Evolutionary conservation across 1,140 invertebrate genomes (phyloP).

Genomic region (Drosophila suzukii): DNA sequence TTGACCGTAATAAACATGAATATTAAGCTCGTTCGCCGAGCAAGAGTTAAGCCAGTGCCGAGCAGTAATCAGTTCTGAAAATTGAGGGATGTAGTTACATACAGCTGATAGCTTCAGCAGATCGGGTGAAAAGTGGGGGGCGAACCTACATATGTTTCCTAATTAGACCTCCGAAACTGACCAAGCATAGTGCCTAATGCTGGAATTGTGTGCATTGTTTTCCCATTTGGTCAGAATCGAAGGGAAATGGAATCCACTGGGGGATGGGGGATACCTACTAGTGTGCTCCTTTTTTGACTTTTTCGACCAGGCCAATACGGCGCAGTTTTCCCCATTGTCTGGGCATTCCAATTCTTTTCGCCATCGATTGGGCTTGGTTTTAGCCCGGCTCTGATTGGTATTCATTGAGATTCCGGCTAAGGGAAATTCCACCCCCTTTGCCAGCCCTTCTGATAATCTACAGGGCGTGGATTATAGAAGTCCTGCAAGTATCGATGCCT

Average conservation of each 20-base stretch:
- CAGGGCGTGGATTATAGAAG: slow-evolving; percentile 39
- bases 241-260: slow-evolving; percentile 19
- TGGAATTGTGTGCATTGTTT: slow-evolving; percentile 28
- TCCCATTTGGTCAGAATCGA: slow-evolving; percentile 15
- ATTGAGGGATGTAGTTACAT: background rate
- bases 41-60: slow-evolving; percentile 29
- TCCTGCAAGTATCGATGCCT: slow-evolving; percentile 53
- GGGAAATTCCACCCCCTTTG: slow-evolving; percentile 1
- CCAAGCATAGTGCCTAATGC: slow-evolving; percentile 13
- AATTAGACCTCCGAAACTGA: slow-evolving; percentile 51
- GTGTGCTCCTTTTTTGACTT: background rate
- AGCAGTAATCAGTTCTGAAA: background rate
- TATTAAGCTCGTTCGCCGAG: slow-evolving; percentile 38
- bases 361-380: slow-evolving; percentile 1
- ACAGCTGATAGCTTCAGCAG: slow-evolving; percentile 5
- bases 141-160: slow-evolving; percentile 36
- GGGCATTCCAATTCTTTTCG: slow-evolving; percentile 17
- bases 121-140: background rate
- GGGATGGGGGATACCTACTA: background rate
- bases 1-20: slow-evolving; percentile 63
- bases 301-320: background rate
- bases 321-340: slow-evolving; percentile 15
- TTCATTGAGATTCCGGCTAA: slow-evolving; percentile 26
- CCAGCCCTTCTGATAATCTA: slow-evolving; percentile 31
- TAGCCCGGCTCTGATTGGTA: slow-evolving; percentile 17